phyloP scores from a whole-genome alignment of 2,888 invertebrate species.

The Galeopsomyia nigrocyanea region DNA sequence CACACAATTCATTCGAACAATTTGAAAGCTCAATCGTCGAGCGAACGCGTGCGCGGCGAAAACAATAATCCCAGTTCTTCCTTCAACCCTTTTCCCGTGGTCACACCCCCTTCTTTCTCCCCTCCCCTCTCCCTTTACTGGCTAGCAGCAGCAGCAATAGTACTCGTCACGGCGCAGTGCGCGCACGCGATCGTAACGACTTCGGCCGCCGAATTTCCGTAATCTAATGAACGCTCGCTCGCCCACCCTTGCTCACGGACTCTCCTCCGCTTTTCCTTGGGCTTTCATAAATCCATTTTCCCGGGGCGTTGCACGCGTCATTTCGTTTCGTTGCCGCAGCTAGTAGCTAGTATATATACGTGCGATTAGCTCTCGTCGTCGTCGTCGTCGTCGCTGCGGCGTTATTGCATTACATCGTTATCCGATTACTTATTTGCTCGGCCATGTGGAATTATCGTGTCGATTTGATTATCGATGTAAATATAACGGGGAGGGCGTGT shows the following conservation, averaged over 20 bases:
- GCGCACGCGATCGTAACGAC: constrained; percentile 34
- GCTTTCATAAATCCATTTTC: constrained; percentile 49
- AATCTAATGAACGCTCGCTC: constrained; percentile 64
- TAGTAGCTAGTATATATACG: not conserved
- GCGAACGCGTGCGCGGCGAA: constrained; percentile 32
- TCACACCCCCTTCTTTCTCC: constrained; percentile 32
- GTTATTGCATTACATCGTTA: constrained; percentile 33
- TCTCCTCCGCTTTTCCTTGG: constrained; percentile 42
- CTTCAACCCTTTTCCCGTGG: constrained; percentile 55
- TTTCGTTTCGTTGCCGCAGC: constrained; percentile 19
- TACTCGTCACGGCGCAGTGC: constrained; percentile 35
- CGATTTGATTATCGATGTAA: not conserved
- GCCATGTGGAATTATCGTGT: constrained; percentile 2
- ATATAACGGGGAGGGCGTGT: not conserved
- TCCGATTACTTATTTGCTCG: constrained; percentile 25
- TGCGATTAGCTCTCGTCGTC: constrained; percentile 28
- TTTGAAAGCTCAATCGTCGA: constrained; percentile 8
- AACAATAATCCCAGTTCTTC: constrained; percentile 54
- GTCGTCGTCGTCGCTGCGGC: too few relatives aligned
- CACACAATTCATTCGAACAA: not conserved
- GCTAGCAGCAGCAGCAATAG: too few relatives aligned
- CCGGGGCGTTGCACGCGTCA: constrained; percentile 45
- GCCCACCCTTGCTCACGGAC: constrained; percentile 55
- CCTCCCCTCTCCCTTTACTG: too few relatives aligned
- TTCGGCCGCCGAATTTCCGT: constrained; percentile 60